Evolutionary conservation across 2,797 vertebrate species (phyloP), one percentile per base, ranked within the genome.

Genomic region (Cirrhinus mrigala): DNA sequence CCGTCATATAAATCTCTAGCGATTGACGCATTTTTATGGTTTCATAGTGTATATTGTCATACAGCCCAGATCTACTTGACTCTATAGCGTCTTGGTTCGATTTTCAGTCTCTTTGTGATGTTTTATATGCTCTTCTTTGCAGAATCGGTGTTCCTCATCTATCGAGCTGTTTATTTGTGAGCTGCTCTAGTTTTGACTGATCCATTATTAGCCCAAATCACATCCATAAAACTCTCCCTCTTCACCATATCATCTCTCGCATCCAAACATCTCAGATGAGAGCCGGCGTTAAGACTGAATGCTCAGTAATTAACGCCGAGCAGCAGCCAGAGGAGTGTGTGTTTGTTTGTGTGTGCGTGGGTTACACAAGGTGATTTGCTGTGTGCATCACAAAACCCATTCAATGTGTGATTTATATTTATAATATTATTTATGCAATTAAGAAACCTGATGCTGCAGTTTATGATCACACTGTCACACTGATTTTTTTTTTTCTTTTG

Each of bases 201-300:
- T 77, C 52, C 74, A 73, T 81, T 85, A 37, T 77, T 40, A 83
- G 76, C 58, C 37, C 9, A 27, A 50, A 66, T 83, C 69, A 64
- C 77, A 68, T 81, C 44, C 29, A 46, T 56, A 78, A 82, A 83
- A 29, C 79, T 82, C 46, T 40, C 46, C 44, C 29, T 68, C 56
- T 44, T 50, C 24, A 6, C 29, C 50, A 20, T 66, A 73, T 69
- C 66, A 81, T 69, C 27, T 12, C 27, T 89, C 77, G 50, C 52
- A 29, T 81, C 54, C 37, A 74, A 56, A 54, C 54, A 66, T 40
- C 69, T 79, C 71, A 46, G 50, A 87, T 84, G 33, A 83, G 71
- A 62, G 44, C 14, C 40, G 54, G 58, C 24, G 66, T 64, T 37
- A 58, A 81, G 58, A 79, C 3, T 27, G 11, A 48, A 66, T 79